These are phyloP conservation scores for Nephrotoma guestfalica DNA, from an alignment of 2,888 invertebrate species.

Conservation along the genomic window DNA sequence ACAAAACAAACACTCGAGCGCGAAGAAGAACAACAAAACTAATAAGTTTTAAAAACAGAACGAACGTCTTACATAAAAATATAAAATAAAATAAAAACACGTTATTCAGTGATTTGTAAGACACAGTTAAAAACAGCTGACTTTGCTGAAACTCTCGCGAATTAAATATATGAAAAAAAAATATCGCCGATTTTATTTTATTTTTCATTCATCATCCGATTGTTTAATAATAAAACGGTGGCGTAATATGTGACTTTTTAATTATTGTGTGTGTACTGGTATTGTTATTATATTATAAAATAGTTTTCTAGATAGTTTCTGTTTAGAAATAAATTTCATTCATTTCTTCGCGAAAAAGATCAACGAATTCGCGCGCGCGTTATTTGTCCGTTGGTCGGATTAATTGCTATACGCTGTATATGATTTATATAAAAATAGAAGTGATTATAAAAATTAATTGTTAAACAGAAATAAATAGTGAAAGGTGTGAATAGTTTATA, in stretches of 20 bases:
- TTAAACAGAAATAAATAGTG: not conserved
- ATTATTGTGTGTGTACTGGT: not conserved
- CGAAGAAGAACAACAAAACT: not conserved
- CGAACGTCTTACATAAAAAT: not conserved
- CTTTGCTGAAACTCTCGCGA: not conserved
- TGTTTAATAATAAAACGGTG: not conserved
- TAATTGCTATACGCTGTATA: not conserved
- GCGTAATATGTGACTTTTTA: not conserved
- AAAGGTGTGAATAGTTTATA: not conserved
- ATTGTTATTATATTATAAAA: not conserved
- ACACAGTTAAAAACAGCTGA: not conserved
- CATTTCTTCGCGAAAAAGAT: not conserved
- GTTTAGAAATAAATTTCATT: not conserved
- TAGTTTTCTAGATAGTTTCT: not conserved
- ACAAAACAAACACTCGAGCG: not conserved
- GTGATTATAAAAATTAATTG: not conserved
- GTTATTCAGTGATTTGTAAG: not conserved
- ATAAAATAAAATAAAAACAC: not conserved
- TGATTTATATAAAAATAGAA: not conserved
- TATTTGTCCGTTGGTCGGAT: not conserved
- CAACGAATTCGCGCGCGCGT: not conserved
- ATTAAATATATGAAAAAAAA: not conserved
- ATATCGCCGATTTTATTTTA: not conserved
- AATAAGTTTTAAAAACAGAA: not conserved
- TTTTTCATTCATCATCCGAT: not conserved